These are phyloP conservation scores for Tanypteryx hageni DNA, from an alignment of 2,888 invertebrate species.

Conservation along the genomic window DNA sequence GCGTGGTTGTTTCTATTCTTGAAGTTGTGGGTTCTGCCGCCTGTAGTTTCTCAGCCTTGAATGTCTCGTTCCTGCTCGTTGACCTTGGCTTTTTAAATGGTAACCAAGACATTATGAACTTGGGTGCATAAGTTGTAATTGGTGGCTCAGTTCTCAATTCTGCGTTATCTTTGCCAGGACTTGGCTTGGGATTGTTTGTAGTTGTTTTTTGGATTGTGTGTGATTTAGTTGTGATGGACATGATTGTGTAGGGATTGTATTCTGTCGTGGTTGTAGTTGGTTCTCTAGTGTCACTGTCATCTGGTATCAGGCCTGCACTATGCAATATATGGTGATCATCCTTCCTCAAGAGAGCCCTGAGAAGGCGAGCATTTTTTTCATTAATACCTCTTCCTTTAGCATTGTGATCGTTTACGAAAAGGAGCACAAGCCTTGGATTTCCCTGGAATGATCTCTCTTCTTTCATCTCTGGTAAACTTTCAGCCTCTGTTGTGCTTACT, in stretches of 20 bases:
- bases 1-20: slow-evolving; percentile 28
- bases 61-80: background rate
- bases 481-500: slow-evolving; percentile 9
- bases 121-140: slow-evolving; percentile 43
- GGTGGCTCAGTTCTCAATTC: slow-evolving; percentile 32
- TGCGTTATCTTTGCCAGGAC: background rate
- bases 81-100: slow-evolving; percentile 34
- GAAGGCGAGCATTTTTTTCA: slow-evolving; percentile 62
- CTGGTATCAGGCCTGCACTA: slow-evolving; percentile 51
- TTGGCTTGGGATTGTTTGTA: background rate
- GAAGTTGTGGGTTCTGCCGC: slow-evolving; percentile 22
- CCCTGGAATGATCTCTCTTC: slow-evolving; percentile 15
- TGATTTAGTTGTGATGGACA: background rate
- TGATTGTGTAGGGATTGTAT: background rate
- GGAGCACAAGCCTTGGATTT: slow-evolving; percentile 52
- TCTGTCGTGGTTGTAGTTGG: slow-evolving; percentile 18
- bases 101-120: slow-evolving; percentile 36
- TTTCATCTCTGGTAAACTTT: slow-evolving; percentile 7
- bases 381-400: slow-evolving; percentile 51
- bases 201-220: background rate
- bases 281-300: background rate
- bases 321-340: slow-evolving; percentile 43
- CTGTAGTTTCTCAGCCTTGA: background rate
- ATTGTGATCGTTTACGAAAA: slow-evolving; percentile 49
- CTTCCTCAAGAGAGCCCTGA: slow-evolving; percentile 44